phyloP scores from a whole-genome alignment of 2,888 invertebrate species.

The Parnassius mnemosyne region DNA sequence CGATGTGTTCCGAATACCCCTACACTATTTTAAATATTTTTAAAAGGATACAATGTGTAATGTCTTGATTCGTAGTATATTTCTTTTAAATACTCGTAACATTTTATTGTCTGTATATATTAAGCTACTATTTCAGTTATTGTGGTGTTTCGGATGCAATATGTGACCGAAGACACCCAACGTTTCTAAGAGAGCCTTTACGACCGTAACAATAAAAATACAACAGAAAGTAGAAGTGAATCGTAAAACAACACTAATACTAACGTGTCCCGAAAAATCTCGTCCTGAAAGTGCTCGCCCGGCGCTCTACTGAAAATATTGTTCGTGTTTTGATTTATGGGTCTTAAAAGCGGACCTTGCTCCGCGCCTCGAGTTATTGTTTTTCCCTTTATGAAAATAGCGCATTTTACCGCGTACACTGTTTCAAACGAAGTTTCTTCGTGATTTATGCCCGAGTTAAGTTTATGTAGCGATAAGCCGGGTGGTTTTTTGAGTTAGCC shows the following conservation, averaged over 20 bases:
- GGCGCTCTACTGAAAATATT: conserved; percentile 66
- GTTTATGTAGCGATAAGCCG: conserved; percentile 58
- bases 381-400: conserved; percentile 74
- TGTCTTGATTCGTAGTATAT: not conserved
- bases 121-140: conserved; percentile 39
- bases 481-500: conserved; percentile 41
- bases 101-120: conserved; percentile 39
- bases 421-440: conserved; percentile 52
- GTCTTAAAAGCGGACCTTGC: conserved; percentile 72
- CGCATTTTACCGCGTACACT: conserved; percentile 63
- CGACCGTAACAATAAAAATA: conserved; percentile 57
- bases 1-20: conserved; percentile 38
- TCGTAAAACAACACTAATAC: conserved; percentile 75
- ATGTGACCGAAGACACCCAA: conserved; percentile 20
- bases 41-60: not conserved
- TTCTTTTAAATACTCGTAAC: not conserved
- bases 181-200: conserved; percentile 47
- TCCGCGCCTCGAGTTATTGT: conserved; percentile 71
- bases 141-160: conserved; percentile 26
- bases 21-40: conserved; percentile 1
- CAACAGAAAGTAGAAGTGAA: conserved; percentile 63
- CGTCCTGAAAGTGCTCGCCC: conserved; percentile 60
- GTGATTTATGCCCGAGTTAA: conserved; percentile 48
- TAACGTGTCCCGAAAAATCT: conserved; percentile 64
- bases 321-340: conserved; percentile 75